These are phyloP conservation scores for Nineta flava DNA, from an alignment of 2,888 invertebrate species.

Conservation along the genomic window DNA sequence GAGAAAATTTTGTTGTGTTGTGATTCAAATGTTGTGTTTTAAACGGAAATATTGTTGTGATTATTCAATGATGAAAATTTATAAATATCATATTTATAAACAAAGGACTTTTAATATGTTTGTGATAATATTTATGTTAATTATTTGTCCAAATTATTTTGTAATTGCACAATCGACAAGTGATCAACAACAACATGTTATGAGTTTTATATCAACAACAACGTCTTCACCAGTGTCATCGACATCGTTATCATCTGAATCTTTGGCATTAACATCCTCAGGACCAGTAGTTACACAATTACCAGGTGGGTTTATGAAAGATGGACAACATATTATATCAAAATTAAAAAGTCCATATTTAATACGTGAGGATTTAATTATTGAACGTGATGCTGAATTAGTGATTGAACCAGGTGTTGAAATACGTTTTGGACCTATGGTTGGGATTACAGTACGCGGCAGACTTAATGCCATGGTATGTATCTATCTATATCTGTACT, in stretches of 20 bases:
- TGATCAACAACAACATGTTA: too few species aligned
- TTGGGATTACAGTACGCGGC: conserved; percentile 86
- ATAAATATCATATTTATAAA: conserved; percentile 1
- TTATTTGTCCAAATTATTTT: neutral
- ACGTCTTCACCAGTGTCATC: neutral
- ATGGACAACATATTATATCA: conserved; percentile 36
- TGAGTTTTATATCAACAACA: neutral
- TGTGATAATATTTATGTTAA: neutral
- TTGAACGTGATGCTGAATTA: conserved; percentile 64
- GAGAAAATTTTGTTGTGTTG: too few species aligned
- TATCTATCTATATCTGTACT: too few species aligned
- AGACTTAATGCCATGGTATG: conserved; percentile 78
- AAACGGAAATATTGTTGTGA: neutral
- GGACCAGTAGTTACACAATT: conserved; percentile 35
- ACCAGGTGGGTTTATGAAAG: conserved; percentile 42
- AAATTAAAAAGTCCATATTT: conserved; percentile 55
- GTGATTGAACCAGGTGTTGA: conserved; percentile 82
- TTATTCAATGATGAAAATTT: neutral
- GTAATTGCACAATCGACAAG: too few species aligned
- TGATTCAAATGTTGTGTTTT: neutral
- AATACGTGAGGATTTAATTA: conserved; percentile 60
- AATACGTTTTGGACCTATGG: conserved; percentile 77
- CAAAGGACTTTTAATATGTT: neutral
- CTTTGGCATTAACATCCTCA: neutral
- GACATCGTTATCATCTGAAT: neutral